A percentile compares a stretch with the other conserved stretches of the same genome.
Evolutionary conservation across 2,888 invertebrate species (phyloP).

Genomic region (Deroplatys truncata): DNA sequence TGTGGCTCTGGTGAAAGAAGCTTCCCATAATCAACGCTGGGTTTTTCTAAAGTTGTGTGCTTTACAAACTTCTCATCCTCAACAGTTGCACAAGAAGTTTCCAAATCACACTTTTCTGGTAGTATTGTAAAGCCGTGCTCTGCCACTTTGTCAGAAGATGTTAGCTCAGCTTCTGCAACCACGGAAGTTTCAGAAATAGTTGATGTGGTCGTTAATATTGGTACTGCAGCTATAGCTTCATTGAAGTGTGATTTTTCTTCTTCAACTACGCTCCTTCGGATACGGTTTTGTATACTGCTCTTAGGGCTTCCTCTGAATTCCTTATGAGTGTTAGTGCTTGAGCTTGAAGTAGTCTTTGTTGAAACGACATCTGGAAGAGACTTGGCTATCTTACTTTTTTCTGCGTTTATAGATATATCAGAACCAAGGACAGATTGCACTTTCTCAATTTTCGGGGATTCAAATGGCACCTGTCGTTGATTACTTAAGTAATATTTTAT

Average conservation of each 20-base stretch:
- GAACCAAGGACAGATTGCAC: too few relatives aligned
- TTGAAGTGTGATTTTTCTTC: not conserved
- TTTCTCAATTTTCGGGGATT: not conserved
- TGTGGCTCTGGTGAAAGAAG: not conserved
- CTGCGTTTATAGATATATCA: too few relatives aligned
- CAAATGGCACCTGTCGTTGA: not conserved
- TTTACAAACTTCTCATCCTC: not conserved
- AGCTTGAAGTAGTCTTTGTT: too few relatives aligned
- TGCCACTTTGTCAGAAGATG: not conserved
- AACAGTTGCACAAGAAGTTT: not conserved
- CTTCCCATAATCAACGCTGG: not conserved
- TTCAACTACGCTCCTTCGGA: not conserved
- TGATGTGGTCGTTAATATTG: not conserved
- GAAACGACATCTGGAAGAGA: too few relatives aligned
- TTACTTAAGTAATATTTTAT: not conserved
- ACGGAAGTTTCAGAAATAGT: not conserved
- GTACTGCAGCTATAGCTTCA: not conserved
- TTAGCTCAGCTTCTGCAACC: not conserved
- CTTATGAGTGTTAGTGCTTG: not conserved
- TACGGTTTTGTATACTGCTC: not conserved
- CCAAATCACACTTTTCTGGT: not conserved
- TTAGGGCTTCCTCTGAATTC: not conserved
- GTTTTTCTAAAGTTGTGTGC: not conserved
- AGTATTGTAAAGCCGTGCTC: not conserved
- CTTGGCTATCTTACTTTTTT: too few relatives aligned